Conservation (phyloP, 35 echinoderm and acorn worm species). For the Hemicentrotus pulcherrimus region DNA sequence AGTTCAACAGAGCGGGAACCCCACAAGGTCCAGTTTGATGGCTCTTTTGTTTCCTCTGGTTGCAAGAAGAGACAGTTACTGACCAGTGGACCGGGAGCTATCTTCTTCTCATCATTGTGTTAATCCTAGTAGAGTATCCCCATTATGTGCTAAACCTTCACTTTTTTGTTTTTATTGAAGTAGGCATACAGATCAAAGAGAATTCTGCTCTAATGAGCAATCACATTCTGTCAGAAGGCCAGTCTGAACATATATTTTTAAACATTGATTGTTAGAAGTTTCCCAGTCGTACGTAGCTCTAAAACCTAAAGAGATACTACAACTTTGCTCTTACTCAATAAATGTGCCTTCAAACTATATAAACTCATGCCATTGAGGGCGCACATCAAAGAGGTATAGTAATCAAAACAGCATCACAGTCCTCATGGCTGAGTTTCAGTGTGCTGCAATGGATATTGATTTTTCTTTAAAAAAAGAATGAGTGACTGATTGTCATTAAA, state of each 20-base stretch:
- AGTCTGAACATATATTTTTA: too few relatives aligned
- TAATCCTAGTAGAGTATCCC: background rate
- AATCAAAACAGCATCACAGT: background rate
- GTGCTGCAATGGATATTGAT: background rate
- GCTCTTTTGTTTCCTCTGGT: background rate
- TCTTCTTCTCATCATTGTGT: background rate
- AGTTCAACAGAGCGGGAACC: background rate
- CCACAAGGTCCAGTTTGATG: background rate
- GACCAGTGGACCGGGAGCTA: background rate
- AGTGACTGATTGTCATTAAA: background rate
- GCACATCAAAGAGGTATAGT: background rate
- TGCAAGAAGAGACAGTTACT: background rate
- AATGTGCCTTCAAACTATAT: background rate
- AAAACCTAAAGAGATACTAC: too few relatives aligned
- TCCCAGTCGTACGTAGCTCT: too few relatives aligned
- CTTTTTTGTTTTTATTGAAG: background rate
- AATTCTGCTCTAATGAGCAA: too few relatives aligned
- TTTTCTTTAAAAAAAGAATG: background rate
- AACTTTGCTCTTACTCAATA: too few relatives aligned
- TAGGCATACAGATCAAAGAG: too few relatives aligned
- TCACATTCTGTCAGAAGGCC: too few relatives aligned
- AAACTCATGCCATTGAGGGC: background rate
- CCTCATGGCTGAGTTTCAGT: background rate
- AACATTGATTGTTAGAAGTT: too few relatives aligned
- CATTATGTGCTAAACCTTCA: background rate